Evolutionary conservation across 2,113 vertebrate genomes (phyloP).

Genomic region (Cyanoderma ruficeps): DNA sequence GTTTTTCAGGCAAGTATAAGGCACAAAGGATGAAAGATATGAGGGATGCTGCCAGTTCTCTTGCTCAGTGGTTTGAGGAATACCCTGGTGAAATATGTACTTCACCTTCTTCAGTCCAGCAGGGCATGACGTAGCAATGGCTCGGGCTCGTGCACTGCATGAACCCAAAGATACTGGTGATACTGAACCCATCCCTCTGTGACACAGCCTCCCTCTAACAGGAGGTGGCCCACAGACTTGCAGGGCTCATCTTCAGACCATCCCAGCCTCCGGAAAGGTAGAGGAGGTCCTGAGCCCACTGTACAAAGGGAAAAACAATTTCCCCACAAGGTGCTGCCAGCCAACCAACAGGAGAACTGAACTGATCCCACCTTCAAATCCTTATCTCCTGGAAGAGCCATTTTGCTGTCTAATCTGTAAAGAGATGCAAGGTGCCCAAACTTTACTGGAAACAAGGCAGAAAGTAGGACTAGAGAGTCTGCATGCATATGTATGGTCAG

Average conservation of each 20-base stretch:
- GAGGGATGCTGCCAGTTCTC: background rate
- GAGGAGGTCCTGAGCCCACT: background rate
- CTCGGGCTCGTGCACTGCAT: fast-evolving
- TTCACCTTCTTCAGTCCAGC: background rate
- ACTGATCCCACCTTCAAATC: background rate
- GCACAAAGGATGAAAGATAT: background rate
- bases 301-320: background rate
- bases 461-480: background rate
- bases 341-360: background rate
- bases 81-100: background rate
- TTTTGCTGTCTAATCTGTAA: background rate
- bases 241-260: background rate
- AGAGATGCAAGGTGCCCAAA: background rate
- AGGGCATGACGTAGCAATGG: background rate
- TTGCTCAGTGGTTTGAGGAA: background rate
- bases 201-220: background rate
- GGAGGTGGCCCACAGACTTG: background rate
- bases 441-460: background rate
- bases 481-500: background rate
- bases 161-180: background rate
- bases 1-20: background rate
- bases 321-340: fast-evolving
- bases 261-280: background rate
- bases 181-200: background rate
- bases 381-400: background rate